Evolutionary conservation across 2,888 invertebrate genomes (phyloP), one percentile per base, ranked within the genome.

Genomic region (Macropis europaea): DNA sequence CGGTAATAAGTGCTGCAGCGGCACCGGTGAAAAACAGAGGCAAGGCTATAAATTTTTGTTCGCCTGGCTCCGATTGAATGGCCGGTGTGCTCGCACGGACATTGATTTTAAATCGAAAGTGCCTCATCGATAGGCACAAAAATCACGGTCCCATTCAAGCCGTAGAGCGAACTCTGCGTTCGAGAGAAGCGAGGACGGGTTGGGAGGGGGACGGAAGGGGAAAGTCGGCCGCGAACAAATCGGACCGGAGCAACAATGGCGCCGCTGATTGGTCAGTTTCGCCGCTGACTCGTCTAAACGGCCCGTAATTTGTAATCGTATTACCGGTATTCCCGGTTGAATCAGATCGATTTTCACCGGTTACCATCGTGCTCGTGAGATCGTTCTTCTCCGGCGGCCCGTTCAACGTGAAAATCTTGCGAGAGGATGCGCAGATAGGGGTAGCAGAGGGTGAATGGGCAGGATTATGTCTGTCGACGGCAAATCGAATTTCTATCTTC

Each of bases 251-350:
- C 63, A 76, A 86, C 85, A 87, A 87, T 86, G 72, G 83, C 57
- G 69, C 63, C 73, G 79, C 73, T 87, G 86, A 87, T 87, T 87
- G 86, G 81, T 86, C 82, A 83, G 80, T 84, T 86, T 86, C 84
- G 72, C 50, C 73, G 79, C 85, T 81, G 77, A 82, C 81, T 76
- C 69, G 79, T 64, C 77, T 79, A 76, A 82, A 77, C 80, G 80
- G 70, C 72, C 66, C 68, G 82, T 85, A 82, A 84, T 84, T 84
- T 79, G 83, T 85, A 82, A 85, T 82, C 71, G 80, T 73, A 81
- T 83, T 84, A 84, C 79, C 70, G 75, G 70, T 9, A 22, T 48
- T 36, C 47, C 43, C 52, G 43, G n/a, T n/a, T 32, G 50, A 36
- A 50, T 63, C 54, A n/a, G 64, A 76, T 69, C 73, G 73, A 77